Base-by-base conservation (phyloP, 2,797 vertebrate genomes). In the Microctenopoma lineatum region DNA sequence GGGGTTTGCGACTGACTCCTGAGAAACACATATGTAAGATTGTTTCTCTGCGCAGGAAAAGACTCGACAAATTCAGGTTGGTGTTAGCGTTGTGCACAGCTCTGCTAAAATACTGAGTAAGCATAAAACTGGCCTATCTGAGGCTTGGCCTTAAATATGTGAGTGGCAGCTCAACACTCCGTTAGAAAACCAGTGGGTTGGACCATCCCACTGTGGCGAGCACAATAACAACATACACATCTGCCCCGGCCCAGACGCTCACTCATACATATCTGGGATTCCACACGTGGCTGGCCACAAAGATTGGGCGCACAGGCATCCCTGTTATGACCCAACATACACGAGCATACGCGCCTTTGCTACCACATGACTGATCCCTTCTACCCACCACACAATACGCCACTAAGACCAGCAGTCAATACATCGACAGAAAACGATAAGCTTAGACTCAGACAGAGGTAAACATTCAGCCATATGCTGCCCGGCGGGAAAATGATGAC, bases 191-290 rank as follows among this genome's bases (percentile, higher is more conserved):
- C 32, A 34, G 32, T 34, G 32, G 32, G 32, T 8, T 34, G 32
- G 32, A 2, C 32, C 32, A 8, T 34, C 34, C 78, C 69, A 54
- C 76, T 44, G 50, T 63, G 42, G 59, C 5, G 4, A 66, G 70
- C 75, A 85, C 80, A 89, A 86, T 60, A 75, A 87, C 83, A 81
- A 81, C 63, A 84, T 70, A 76, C 64, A 86, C 60, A 54, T 83
- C 59, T 73, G 44, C 57, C 54, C 45, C 7, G 4, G 66, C 74
- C 73, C 82, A 69, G 79, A 83, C 87, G 81, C 91, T 92, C 91
- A 91, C 88, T 84, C 88, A 54, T 67, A 58, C 92, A 94, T 94
- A 88, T 88, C 90, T 93, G 76, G 66, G 87, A 94, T 95, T 94
- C 92, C 91, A 29, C 75, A 76, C 81, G 63, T 83, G 75, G 79